phyloP scores from a whole-genome alignment of 2,797 vertebrate genomes.

The Neosilurus hyrtlii region DNA sequence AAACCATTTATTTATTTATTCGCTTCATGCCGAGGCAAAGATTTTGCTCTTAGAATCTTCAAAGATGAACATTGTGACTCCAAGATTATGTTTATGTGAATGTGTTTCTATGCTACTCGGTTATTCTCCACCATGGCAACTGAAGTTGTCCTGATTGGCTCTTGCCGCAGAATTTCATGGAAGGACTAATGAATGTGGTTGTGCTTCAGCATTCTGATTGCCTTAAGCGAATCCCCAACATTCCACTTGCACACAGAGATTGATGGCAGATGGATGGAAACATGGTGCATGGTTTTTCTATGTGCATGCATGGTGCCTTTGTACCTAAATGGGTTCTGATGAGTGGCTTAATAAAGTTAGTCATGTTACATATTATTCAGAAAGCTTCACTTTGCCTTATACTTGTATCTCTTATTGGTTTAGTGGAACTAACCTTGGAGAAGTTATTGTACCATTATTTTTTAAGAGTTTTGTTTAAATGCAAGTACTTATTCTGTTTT shows the following conservation, averaged over 20 bases:
- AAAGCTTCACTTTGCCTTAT: neutral
- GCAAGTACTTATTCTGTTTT: neutral
- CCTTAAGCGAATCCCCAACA: conserved; percentile 9
- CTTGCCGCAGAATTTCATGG: conserved; percentile 44
- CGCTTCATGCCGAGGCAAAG: neutral
- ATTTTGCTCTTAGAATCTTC: neutral
- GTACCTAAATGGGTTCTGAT: neutral
- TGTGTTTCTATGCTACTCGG: neutral
- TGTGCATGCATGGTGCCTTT: neutral
- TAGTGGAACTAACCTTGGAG: neutral
- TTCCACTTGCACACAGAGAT: neutral
- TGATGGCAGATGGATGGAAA: conserved; percentile 18
- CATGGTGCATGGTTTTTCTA: conserved; percentile 1
- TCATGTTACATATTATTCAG: neutral
- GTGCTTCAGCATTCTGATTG: conserved; percentile 45
- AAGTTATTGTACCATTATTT: neutral
- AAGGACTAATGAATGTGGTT: conserved; percentile 53
- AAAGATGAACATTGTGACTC: neutral
- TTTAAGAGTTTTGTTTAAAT: neutral
- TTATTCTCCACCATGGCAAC: conserved; percentile 5
- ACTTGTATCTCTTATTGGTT: neutral
- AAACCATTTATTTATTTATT: conserved; percentile 12
- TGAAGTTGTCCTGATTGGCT: conserved; percentile 43
- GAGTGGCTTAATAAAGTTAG: conserved; percentile 13
- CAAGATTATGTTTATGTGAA: conserved; percentile 14